A percentile compares a stretch with the other conserved stretches of the same genome.
phyloP scores from a whole-genome alignment of 1,140 invertebrate genomes.

The Metaphire vulgaris region DNA sequence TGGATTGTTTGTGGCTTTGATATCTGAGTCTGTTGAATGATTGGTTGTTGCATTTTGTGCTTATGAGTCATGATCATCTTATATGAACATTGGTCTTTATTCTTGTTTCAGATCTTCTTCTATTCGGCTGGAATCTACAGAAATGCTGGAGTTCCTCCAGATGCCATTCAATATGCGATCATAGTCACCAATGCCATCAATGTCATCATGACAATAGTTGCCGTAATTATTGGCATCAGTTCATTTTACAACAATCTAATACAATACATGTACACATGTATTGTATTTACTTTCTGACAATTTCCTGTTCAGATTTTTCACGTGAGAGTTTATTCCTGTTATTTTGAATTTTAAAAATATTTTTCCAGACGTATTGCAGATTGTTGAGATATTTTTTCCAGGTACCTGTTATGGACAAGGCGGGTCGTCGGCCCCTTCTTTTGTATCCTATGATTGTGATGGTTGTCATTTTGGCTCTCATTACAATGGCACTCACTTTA shows the following conservation, averaged over 20 bases:
- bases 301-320: not conserved
- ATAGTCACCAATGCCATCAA: conserved; percentile 79
- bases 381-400: conserved; percentile 24
- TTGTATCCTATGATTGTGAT: conserved; percentile 69
- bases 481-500: conserved; percentile 74
- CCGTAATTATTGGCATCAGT: conserved; percentile 49
- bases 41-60: too few relatives aligned
- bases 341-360: not conserved
- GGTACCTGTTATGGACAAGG: conserved; percentile 63
- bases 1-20: too few relatives aligned
- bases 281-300: not conserved
- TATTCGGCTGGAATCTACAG: conserved; percentile 76
- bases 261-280: too few relatives aligned
- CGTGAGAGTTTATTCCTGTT: not conserved
- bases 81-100: too few relatives aligned
- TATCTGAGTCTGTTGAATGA: too few relatives aligned
- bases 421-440: conserved; percentile 74
- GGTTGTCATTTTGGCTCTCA: conserved; percentile 84
- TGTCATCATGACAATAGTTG: conserved; percentile 78
- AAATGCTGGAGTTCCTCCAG: conserved; percentile 59
- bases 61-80: too few relatives aligned
- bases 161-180: conserved; percentile 68
- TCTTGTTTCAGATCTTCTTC: conserved; percentile 71
- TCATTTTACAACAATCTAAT: too few relatives aligned
- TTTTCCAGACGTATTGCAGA: not conserved